These are phyloP conservation scores for Branchipolynoe longqiensis DNA, from an alignment of 2,888 invertebrate species.

Conservation along the genomic window DNA sequence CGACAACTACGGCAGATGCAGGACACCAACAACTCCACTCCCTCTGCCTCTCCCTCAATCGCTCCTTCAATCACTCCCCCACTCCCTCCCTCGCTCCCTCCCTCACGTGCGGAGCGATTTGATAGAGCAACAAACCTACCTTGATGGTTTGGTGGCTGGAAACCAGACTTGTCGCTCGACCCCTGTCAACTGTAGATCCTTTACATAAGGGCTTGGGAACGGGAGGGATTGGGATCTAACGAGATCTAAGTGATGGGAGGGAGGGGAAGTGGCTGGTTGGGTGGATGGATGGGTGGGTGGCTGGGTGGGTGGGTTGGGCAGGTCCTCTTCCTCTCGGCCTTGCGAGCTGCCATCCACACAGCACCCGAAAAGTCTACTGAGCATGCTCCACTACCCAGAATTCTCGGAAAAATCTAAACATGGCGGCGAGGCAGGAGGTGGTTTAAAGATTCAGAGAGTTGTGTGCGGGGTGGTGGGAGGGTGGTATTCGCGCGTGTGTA, in stretches of 20 bases:
- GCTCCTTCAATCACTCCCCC: neutral
- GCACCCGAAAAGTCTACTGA: conserved; percentile 52
- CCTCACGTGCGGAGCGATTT: neutral
- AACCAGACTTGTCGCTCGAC: neutral
- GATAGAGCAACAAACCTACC: neutral
- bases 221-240: neutral
- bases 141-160: conserved; percentile 11
- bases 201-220: conserved; percentile 31
- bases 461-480: neutral
- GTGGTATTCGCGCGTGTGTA: neutral
- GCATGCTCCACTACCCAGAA: conserved; percentile 51
- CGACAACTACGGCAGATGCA: too few relatives aligned
- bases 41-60: neutral
- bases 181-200: conserved; percentile 44
- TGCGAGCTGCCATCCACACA: neutral
- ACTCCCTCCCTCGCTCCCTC: neutral
- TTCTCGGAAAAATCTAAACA: conserved; percentile 44
- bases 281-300: too few relatives aligned
- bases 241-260: neutral
- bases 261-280: neutral
- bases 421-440: conserved; percentile 25
- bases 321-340: neutral
- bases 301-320: neutral
- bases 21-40: too few relatives aligned
- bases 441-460: conserved; percentile 53